Percentiles rank a stretch among this genome's conserved stretches.
phyloP scores from a whole-genome alignment of 2,888 invertebrate genomes.

The Drosophila affinis region DNA sequence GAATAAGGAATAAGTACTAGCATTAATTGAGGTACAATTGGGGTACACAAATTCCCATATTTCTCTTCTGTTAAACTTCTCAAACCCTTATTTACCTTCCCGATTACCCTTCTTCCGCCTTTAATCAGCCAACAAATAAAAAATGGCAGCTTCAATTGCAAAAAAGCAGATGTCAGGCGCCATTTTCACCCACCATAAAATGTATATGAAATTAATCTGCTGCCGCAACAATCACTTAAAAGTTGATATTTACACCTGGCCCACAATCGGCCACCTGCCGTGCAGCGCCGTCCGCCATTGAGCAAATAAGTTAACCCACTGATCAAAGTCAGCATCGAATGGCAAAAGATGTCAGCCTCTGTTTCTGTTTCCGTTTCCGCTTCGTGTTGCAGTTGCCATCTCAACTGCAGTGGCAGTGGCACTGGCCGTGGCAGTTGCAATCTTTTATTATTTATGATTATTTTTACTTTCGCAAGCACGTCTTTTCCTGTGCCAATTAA shows the following conservation, averaged over 20 bases:
- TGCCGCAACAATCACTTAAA: slow-evolving; percentile 36
- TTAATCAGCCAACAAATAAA: background rate
- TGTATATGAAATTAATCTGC: slow-evolving; percentile 28
- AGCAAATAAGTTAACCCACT: slow-evolving; percentile 27
- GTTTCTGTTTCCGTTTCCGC: background rate
- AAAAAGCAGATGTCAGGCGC: background rate
- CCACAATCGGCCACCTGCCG: background rate
- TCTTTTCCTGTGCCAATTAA: slow-evolving; percentile 62
- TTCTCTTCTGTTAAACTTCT: too few relatives aligned
- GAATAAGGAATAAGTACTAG: too few relatives aligned
- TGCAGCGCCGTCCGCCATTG: slow-evolving; percentile 10
- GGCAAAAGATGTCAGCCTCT: slow-evolving; percentile 22
- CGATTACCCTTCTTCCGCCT: background rate
- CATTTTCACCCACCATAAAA: background rate
- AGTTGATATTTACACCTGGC: slow-evolving; percentile 6
- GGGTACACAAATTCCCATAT: too few relatives aligned
- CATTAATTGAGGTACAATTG: too few relatives aligned
- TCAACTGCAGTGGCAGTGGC: slow-evolving; percentile 26
- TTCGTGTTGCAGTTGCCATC: slow-evolving; percentile 3
- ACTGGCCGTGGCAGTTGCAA: slow-evolving; percentile 15
- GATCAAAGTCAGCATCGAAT: slow-evolving; percentile 31
- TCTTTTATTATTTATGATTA: slow-evolving; percentile 53
- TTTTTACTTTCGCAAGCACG: slow-evolving; percentile 32
- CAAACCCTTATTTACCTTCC: too few relatives aligned
- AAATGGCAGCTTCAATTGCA: background rate